phyloP scores from a whole-genome alignment of 2,888 invertebrate species.

The Nemurella pictetii region DNA sequence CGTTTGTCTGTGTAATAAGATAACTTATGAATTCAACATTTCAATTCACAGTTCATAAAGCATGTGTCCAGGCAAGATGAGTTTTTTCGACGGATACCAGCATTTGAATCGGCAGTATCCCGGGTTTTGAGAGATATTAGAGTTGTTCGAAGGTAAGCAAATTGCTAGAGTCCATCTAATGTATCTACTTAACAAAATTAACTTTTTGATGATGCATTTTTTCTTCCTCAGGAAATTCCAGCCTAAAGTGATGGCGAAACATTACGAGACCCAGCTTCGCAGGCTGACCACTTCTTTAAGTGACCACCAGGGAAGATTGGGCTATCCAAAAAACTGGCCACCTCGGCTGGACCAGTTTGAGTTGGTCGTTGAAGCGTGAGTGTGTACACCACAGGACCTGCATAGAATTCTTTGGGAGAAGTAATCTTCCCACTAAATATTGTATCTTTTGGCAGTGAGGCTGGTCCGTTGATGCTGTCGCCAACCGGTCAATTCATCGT shows the following conservation, averaged over 20 bases:
- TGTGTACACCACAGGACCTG: no score
- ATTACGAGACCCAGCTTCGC: constrained; percentile 81
- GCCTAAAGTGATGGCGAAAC: constrained; percentile 84
- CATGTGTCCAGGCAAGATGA: constrained; percentile 70
- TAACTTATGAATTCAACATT: background rate
- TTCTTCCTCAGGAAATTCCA: constrained; percentile 73
- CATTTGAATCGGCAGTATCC: constrained; percentile 82
- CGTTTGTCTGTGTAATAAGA: constrained; percentile 20
- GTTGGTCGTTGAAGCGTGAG: constrained; percentile 88
- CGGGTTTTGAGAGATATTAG: constrained; percentile 80
- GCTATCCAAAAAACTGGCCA: constrained; percentile 75
- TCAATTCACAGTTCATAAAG: constrained; percentile 71
- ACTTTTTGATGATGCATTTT: background rate
- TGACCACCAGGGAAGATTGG: constrained; percentile 68
- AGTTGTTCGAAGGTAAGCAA: constrained; percentile 74
- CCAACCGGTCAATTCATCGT: constrained; percentile 93
- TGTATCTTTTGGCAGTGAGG: constrained; percentile 69
- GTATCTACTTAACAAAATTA: constrained; percentile 44
- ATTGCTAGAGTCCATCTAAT: constrained; percentile 44
- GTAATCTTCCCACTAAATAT: background rate
- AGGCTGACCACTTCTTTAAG: constrained; percentile 84
- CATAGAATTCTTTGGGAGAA: constrained; percentile 20
- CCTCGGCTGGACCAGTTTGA: constrained; percentile 72
- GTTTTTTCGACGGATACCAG: constrained; percentile 73
- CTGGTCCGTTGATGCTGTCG: constrained; percentile 90